Percentiles rank a stretch among this genome's conserved stretches.
These are phyloP conservation scores for Dione vanillae DNA, from an alignment of 2,888 invertebrate species.

Conservation along the genomic window DNA sequence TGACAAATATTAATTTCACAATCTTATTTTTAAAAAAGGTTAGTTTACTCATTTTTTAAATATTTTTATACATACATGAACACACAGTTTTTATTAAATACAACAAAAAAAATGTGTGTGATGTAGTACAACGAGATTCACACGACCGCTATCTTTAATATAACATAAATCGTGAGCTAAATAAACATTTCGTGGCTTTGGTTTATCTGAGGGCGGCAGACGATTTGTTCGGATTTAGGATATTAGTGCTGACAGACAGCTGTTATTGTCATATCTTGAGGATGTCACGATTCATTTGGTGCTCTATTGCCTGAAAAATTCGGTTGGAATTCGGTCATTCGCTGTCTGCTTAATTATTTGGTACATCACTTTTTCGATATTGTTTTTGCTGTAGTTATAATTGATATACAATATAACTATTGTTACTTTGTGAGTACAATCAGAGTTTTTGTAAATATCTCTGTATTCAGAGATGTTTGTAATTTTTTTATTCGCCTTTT, in stretches of 20 bases:
- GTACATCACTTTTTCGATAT: conserved; percentile 23
- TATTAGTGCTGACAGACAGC: conserved; percentile 47
- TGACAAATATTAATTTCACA: no score
- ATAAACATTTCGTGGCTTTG: conserved; percentile 55
- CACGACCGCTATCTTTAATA: conserved; percentile 17
- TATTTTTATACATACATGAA: background rate
- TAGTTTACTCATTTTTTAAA: background rate
- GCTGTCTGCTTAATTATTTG: conserved; percentile 21
- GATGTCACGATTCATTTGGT: conserved; percentile 35
- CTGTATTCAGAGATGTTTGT: background rate
- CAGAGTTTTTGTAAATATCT: background rate
- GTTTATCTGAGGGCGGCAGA: conserved; percentile 61
- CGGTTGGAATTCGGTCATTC: conserved; percentile 13
- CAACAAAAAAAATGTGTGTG: background rate
- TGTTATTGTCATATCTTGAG: conserved; percentile 42
- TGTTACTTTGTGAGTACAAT: background rate
- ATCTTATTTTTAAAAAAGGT: background rate
- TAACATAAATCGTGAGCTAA: conserved; percentile 44
- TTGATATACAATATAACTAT: conserved; percentile 13
- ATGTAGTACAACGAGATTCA: conserved; percentile 10
- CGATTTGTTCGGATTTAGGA: conserved; percentile 60
- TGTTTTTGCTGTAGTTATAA: conserved; percentile 14
- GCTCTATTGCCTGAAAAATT: conserved; percentile 24
- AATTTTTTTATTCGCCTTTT: background rate
- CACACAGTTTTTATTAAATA: background rate